phyloP scores from a whole-genome alignment of 2,113 vertebrate genomes.

The Grantiella picta region DNA sequence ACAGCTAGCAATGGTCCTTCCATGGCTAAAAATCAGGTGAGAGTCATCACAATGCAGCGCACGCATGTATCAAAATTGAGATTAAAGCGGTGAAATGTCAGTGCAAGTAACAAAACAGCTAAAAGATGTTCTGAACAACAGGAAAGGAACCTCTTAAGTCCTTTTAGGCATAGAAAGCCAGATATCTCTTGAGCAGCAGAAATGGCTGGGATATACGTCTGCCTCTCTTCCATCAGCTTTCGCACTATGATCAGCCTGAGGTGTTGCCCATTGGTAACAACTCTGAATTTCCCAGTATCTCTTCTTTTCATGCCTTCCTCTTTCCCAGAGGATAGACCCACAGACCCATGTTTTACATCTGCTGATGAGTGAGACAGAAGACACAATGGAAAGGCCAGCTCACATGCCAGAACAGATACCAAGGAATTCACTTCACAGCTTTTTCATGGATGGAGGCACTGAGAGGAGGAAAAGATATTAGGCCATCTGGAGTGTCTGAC shows the following conservation, averaged over 20 bases:
- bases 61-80: neutral
- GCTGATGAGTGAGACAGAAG: neutral
- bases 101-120: neutral
- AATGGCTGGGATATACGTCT: neutral
- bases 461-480: neutral
- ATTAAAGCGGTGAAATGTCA: neutral
- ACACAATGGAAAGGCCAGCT: neutral
- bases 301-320: neutral
- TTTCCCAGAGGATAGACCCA: neutral
- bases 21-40: neutral
- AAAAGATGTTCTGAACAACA: neutral
- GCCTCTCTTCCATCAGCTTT: neutral
- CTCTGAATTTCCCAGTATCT: neutral
- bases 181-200: neutral
- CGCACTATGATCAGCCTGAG: neutral
- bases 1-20: no score
- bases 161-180: neutral
- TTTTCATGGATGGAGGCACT: neutral
- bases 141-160: neutral
- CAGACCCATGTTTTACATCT: neutral
- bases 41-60: neutral
- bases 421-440: neutral
- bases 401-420: neutral
- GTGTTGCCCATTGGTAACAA: neutral
- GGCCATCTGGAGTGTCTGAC: neutral